Evolutionary conservation across 2,797 vertebrate species (phyloP).

Genomic region (Neopelma chrysocephalum): DNA sequence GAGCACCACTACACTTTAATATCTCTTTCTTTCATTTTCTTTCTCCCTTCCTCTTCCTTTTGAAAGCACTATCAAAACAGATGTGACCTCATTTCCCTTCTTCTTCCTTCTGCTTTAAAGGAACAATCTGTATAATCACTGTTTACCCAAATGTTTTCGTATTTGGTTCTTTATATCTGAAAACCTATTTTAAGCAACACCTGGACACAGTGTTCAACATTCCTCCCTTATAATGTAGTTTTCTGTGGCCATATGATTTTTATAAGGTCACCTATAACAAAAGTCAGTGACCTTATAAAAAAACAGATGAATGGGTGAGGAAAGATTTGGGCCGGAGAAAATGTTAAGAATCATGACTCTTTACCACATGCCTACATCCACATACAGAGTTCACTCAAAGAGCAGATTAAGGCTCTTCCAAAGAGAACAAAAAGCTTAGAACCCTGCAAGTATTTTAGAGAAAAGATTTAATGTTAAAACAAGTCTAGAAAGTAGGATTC

Average conservation of each 20-base stretch:
- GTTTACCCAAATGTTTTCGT: conserved; percentile 9
- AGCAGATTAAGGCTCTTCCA: neutral
- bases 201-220: neutral
- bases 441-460: neutral
- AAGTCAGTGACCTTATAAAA: conserved; percentile 24
- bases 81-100: conserved; percentile 9
- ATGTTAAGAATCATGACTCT: neutral
- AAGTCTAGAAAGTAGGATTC: neutral
- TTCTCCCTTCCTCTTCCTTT: neutral
- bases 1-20: neutral
- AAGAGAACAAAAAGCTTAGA: neutral
- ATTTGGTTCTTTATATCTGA: neutral
- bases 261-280: conserved; percentile 9
- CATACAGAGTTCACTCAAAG: neutral
- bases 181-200: conserved; percentile 3
- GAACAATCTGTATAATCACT: neutral
- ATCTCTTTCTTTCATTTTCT: neutral
- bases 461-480: neutral
- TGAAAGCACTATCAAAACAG: neutral
- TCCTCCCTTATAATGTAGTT: neutral
- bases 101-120: neutral
- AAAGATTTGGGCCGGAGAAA: neutral
- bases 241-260: neutral
- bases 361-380: neutral
- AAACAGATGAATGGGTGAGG: neutral